These are phyloP conservation scores for Macaca mulatta DNA, from an alignment of 2,113 vertebrate species.

Conservation along the genomic window DNA sequence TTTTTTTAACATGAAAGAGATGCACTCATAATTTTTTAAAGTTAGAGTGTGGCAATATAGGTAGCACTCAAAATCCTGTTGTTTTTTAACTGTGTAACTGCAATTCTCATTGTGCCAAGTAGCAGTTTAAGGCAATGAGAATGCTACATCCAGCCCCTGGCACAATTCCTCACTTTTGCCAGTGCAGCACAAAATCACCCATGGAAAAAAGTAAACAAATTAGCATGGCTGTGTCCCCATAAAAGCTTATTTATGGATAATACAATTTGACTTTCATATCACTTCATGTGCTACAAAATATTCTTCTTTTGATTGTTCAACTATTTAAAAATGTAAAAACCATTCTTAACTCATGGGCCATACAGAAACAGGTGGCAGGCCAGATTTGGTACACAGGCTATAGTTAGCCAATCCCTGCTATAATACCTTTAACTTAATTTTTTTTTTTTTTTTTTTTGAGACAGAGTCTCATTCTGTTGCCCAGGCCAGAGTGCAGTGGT, in stretches of 20 bases:
- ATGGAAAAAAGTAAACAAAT: background rate
- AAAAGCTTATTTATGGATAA: background rate
- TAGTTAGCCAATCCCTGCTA: background rate
- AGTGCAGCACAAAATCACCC: background rate
- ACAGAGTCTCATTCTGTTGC: too few species aligned
- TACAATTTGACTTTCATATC: background rate
- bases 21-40: background rate
- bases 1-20: background rate
- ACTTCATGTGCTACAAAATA: background rate
- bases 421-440: background rate
- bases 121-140: rapidly evolving
- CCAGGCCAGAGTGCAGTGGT: too few species aligned
- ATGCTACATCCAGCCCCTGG: background rate
- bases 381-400: too few species aligned
- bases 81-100: background rate
- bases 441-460: too few species aligned
- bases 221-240: background rate
- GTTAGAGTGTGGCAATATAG: background rate
- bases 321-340: background rate
- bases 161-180: background rate
- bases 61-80: too few species aligned
- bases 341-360: background rate
- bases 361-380: background rate
- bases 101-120: background rate
- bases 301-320: background rate